Percentiles rank a stretch among this genome's conserved stretches.
Evolutionary conservation across 2,113 vertebrate species (phyloP).

Genomic region (Phocoena phocoena): DNA sequence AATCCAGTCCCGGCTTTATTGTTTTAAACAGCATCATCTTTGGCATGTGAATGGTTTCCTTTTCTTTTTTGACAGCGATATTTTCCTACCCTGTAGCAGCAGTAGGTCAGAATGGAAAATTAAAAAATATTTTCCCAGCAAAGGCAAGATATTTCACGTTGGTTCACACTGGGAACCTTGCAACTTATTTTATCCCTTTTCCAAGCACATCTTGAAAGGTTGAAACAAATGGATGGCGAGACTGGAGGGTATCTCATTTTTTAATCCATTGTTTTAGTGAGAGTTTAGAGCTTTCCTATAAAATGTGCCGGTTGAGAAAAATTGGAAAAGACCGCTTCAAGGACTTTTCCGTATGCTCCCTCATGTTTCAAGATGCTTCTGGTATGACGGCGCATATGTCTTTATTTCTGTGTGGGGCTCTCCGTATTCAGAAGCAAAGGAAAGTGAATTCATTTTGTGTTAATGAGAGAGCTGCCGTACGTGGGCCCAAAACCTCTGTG

Average conservation of each 20-base stretch:
- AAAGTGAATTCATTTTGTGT: background rate
- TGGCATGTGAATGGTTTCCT: background rate
- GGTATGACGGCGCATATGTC: background rate
- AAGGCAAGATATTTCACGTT: conserved; percentile 43
- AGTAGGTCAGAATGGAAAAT: conserved; percentile 4
- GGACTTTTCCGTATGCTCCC: conserved; percentile 26
- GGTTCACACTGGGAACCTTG: background rate
- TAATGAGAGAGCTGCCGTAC: background rate
- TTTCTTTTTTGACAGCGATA: background rate
- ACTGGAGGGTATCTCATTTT: conserved; percentile 51
- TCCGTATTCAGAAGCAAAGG: background rate
- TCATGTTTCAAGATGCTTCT: conserved; percentile 40
- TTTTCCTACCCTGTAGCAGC: background rate
- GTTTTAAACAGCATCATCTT: background rate
- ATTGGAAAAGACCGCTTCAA: conserved; percentile 55
- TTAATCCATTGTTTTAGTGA: conserved; percentile 55
- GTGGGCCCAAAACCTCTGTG: background rate
- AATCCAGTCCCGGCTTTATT: background rate
- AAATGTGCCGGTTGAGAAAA: conserved; percentile 13
- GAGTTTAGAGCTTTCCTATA: conserved; percentile 22
- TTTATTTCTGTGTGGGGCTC: background rate
- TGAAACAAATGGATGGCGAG: conserved; percentile 52
- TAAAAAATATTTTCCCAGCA: background rate
- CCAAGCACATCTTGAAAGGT: conserved; percentile 44
- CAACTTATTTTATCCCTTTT: background rate